phyloP scores from a whole-genome alignment of 1,140 invertebrate genomes.

The Steinernema feltiae region DNA sequence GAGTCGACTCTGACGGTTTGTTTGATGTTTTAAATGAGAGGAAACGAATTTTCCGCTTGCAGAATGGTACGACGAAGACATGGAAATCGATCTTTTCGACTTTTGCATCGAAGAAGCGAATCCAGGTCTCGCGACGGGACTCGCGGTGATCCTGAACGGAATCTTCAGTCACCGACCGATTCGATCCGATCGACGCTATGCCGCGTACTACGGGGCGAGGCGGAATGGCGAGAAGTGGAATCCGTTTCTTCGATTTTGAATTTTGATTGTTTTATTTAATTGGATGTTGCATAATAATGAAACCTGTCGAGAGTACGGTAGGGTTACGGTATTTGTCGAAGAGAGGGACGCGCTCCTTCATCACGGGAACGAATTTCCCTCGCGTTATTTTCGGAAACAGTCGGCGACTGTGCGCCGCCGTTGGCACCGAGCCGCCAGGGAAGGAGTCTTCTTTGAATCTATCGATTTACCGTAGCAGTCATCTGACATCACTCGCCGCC shows the following conservation, averaged over 20 bases:
- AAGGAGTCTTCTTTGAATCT: no score
- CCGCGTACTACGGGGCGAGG: neutral
- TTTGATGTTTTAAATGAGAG: neutral
- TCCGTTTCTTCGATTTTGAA: neutral
- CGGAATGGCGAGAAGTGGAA: conserved; percentile 5
- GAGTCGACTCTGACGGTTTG: neutral
- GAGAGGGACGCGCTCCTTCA: no score
- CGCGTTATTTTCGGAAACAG: no score
- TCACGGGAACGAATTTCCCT: no score
- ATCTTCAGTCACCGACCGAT: neutral
- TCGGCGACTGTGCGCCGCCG: no score
- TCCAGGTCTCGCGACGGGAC: conserved; percentile 69
- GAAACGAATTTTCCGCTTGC: neutral
- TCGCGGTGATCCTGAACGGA: neutral
- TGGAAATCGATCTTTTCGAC: conserved; percentile 86
- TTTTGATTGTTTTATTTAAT: neutral
- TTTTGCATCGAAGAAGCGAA: conserved; percentile 92
- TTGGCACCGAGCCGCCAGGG: no score
- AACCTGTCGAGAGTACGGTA: no score
- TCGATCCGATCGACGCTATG: neutral
- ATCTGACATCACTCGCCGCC: no score
- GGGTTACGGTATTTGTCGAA: no score
- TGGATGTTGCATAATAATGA: no score
- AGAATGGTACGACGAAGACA: conserved; percentile 2
- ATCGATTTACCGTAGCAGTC: no score